Evolutionary conservation across 2,797 vertebrate species (phyloP).

Genomic region (Neostethus bicornis): DNA sequence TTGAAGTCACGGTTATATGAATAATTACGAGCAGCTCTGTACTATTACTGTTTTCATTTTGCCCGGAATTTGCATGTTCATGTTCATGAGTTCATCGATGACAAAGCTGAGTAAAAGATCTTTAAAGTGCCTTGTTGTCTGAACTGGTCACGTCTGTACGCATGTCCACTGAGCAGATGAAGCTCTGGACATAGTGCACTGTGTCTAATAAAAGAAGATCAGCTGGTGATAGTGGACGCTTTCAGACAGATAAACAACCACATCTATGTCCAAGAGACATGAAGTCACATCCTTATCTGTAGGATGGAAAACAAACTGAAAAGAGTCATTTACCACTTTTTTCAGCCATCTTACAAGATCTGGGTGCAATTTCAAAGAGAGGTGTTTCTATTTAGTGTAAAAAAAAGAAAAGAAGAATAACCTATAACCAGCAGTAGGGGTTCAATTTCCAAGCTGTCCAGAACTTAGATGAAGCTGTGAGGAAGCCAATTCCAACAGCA

Average conservation of each 20-base stretch:
- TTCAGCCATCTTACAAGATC: conserved; percentile 18
- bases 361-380: background rate
- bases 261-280: conserved; percentile 26
- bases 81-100: background rate
- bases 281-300: conserved; percentile 41
- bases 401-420: conserved; percentile 40
- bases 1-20: too few relatives aligned
- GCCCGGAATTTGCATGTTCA: background rate
- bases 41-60: background rate
- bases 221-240: conserved; percentile 41
- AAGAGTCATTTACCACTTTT: conserved; percentile 29
- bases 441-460: conserved; percentile 51
- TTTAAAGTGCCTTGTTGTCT: background rate
- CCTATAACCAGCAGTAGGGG: conserved; percentile 45
- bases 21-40: too few relatives aligned
- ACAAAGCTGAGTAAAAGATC: background rate
- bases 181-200: conserved; percentile 24
- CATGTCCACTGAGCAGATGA: conserved; percentile 1
- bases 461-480: conserved; percentile 40
- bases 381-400: conserved; percentile 15
- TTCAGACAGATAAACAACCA: conserved; percentile 51
- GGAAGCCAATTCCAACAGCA: conserved; percentile 29
- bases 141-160: background rate
- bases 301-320: conserved; percentile 31
- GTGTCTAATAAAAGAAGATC: conserved; percentile 51